A percentile compares a stretch with the other conserved stretches of the same genome.
Evolutionary conservation across 2,888 invertebrate genomes (phyloP).

Genomic region (Cerastis rubricosa): DNA sequence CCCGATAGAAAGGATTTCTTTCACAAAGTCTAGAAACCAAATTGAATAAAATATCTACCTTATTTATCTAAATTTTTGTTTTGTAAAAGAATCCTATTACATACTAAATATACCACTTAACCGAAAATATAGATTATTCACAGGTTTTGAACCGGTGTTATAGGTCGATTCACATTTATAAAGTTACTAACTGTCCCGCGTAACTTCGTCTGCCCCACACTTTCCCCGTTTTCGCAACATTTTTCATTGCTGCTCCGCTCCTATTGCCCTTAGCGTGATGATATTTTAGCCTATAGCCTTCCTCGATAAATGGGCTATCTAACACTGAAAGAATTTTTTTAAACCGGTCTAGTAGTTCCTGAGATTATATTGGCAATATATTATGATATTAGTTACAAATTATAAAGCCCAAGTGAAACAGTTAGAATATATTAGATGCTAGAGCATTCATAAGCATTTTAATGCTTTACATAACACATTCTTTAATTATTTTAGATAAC

Average conservation of each 20-base stretch:
- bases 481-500: neutral
- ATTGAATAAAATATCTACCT: conserved; percentile 13
- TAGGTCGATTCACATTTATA: conserved; percentile 34
- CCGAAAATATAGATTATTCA: conserved; percentile 39
- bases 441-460: neutral
- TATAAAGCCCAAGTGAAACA: neutral
- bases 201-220: no score
- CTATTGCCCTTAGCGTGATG: no score
- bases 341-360: no score
- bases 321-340: no score
- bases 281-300: no score
- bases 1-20: conserved; percentile 68
- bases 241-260: no score
- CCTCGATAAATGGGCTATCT: no score
- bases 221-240: no score
- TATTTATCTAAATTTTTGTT: conserved; percentile 30
- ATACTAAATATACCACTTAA: conserved; percentile 48
- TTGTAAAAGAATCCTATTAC: conserved; percentile 24
- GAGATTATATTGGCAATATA: conserved; percentile 34
- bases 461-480: neutral
- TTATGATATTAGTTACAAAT: conserved; percentile 2
- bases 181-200: no score
- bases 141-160: conserved; percentile 33
- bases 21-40: conserved; percentile 29
- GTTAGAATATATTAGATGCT: neutral